A percentile compares a stretch with the other conserved stretches of the same genome.
These are phyloP conservation scores for Fissipunctia ypsillon DNA, from an alignment of 2,888 invertebrate species.

Conservation along the genomic window DNA sequence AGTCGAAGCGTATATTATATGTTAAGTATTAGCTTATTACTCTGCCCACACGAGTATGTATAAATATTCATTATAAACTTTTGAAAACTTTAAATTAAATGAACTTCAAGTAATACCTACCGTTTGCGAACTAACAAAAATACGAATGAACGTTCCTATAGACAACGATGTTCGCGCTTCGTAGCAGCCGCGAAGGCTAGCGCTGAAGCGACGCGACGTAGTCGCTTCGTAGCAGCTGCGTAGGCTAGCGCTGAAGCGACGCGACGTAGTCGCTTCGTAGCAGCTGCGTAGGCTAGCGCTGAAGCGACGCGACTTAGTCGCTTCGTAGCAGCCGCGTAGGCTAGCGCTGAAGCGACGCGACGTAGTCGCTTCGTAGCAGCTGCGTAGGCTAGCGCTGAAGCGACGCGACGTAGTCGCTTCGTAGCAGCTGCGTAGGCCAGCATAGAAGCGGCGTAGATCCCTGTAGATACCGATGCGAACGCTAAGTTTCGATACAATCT, in stretches of 20 bases:
- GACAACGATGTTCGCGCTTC: background rate
- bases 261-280: too few relatives aligned
- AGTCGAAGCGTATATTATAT: too few relatives aligned
- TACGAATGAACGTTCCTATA: background rate
- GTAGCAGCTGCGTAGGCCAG: background rate
- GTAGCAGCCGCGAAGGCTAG: slow-evolving; percentile 1
- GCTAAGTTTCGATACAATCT: background rate
- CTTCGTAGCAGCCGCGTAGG: background rate
- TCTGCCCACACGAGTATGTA: background rate
- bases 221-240: background rate
- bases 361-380: slow-evolving; percentile 1
- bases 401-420: too few relatives aligned
- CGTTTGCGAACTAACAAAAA: background rate
- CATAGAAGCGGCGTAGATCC: background rate
- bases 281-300: background rate
- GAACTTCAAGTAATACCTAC: background rate
- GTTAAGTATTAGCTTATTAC: background rate
- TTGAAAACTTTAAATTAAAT: background rate
- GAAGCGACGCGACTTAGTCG: background rate
- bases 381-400: too few relatives aligned
- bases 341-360: too few relatives aligned
- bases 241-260: background rate
- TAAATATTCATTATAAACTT: background rate
- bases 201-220: too few relatives aligned
- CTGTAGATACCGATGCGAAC: background rate